These are phyloP conservation scores for Elmis aenea DNA, from an alignment of 2,888 invertebrate species.

Conservation along the genomic window DNA sequence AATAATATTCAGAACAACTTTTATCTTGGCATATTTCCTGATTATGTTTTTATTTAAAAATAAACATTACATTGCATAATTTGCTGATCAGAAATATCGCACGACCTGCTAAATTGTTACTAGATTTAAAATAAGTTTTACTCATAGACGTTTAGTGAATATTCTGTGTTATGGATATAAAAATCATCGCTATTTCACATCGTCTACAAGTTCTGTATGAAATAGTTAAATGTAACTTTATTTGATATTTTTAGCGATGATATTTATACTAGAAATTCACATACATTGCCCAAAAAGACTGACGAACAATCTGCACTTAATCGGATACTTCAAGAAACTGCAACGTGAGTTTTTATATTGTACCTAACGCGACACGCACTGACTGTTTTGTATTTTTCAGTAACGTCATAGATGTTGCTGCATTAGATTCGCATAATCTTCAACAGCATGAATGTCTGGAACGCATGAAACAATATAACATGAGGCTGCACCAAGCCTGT, in stretches of 20 bases:
- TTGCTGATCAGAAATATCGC: too few relatives aligned
- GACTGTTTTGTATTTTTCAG: slow-evolving; percentile 48
- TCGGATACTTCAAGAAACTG: slow-evolving; percentile 84
- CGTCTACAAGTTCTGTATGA: too few relatives aligned
- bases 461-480: slow-evolving; percentile 66
- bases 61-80: too few relatives aligned
- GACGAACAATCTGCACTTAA: slow-evolving; percentile 89
- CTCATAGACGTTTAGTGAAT: too few relatives aligned
- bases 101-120: too few relatives aligned
- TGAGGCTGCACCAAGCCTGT: slow-evolving; percentile 52
- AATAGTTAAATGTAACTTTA: too few relatives aligned
- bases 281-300: slow-evolving; percentile 67
- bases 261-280: slow-evolving; percentile 57
- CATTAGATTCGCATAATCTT: slow-evolving; percentile 79
- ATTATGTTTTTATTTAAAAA: too few relatives aligned
- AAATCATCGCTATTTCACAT: too few relatives aligned
- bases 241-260: slow-evolving; percentile 59
- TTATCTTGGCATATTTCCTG: too few relatives aligned
- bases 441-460: slow-evolving; percentile 88
- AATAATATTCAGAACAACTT: too few relatives aligned
- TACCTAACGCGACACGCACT: slow-evolving; percentile 9
- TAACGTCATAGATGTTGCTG: slow-evolving; percentile 92
- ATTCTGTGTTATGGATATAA: too few relatives aligned
- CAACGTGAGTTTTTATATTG: slow-evolving; percentile 60
- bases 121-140: too few relatives aligned